These are phyloP conservation scores for Dasyornis broadbenti DNA, from an alignment of 2,113 vertebrate species.

Conservation along the genomic window DNA sequence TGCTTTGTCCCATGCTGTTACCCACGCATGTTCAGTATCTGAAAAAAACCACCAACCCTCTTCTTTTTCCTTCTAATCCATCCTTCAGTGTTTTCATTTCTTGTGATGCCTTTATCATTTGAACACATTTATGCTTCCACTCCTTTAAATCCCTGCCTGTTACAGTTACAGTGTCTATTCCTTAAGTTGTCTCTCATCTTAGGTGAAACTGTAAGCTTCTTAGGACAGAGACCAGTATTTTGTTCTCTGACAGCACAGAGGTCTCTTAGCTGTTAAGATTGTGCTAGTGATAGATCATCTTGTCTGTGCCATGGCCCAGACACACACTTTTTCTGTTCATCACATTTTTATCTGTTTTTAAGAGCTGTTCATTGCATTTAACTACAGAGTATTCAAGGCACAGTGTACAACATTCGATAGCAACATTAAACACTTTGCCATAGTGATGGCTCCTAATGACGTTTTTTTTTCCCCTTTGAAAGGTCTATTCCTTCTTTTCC, in stretches of 20 bases:
- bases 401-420: neutral
- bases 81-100: neutral
- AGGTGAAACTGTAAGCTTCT: neutral
- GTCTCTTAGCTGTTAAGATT: neutral
- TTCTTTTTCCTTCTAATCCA: neutral
- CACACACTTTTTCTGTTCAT: neutral
- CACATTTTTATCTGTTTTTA: neutral
- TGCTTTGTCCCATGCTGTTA: neutral
- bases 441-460: neutral
- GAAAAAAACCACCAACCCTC: accelerated
- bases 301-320: neutral
- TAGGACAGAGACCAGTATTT: neutral
- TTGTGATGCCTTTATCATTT: neutral
- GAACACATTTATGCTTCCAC: neutral
- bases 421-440: neutral
- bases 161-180: neutral
- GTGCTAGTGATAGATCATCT: neutral
- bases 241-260: neutral
- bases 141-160: neutral
- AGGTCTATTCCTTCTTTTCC: neutral
- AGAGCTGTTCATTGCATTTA: neutral
- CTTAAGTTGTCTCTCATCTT: neutral
- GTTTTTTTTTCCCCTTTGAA: neutral
- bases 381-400: neutral
- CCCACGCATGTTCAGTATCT: neutral